phyloP scores from a whole-genome alignment of 2,797 vertebrate species.

The Sorex maritimensis region DNA sequence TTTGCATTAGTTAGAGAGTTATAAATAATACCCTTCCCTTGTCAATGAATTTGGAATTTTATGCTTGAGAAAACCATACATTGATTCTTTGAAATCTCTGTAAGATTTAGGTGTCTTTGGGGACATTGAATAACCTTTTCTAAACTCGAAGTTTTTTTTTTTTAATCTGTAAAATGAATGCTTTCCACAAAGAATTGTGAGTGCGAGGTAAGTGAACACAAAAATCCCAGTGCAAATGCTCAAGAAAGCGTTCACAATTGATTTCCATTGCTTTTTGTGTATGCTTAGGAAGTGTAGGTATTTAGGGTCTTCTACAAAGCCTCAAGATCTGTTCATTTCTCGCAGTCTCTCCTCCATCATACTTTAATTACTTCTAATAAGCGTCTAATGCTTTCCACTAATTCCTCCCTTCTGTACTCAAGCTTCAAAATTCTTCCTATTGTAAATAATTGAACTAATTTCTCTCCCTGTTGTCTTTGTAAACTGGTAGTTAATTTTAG shows the following conservation, averaged over 20 bases:
- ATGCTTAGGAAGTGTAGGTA: neutral
- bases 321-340: neutral
- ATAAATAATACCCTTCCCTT: neutral
- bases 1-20: neutral
- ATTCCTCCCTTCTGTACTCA: neutral
- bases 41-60: neutral
- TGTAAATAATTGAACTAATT: neutral
- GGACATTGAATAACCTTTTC: conserved; percentile 44
- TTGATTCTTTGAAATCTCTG: neutral
- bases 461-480: neutral
- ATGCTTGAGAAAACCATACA: neutral
- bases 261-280: neutral
- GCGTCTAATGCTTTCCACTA: neutral
- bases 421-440: neutral
- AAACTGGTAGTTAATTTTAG: neutral
- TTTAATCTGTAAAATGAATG: conserved; percentile 19
- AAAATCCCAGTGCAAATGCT: neutral
- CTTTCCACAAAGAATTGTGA: neutral
- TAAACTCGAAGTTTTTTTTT: neutral
- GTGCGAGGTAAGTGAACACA: neutral
- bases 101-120: neutral
- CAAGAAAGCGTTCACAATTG: neutral
- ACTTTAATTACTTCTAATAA: neutral
- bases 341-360: neutral
- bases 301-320: neutral